Conservation (phyloP, 1,140 invertebrate genomes). For the Hypothenemus hampei region DNA sequence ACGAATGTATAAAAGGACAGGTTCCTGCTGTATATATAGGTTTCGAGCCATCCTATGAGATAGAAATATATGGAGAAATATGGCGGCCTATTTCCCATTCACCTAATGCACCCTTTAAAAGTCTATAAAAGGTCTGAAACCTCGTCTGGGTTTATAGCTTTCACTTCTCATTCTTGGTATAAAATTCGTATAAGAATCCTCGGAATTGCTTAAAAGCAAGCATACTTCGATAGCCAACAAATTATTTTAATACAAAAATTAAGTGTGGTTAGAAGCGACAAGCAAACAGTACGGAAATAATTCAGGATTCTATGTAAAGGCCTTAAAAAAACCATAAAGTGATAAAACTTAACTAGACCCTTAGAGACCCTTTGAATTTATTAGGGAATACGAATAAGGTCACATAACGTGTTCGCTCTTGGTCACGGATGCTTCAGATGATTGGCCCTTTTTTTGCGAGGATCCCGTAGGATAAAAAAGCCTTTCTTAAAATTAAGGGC, state of each 20-base stretch:
- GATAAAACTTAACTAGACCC: conserved; percentile 25
- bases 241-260: too few relatives aligned
- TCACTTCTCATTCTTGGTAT: not conserved
- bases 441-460: conserved; percentile 9
- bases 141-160: not conserved
- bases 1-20: conserved; percentile 5
- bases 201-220: not conserved
- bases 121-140: conserved; percentile 4
- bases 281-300: conserved; percentile 3
- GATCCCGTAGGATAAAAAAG: conserved; percentile 14
- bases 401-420: conserved; percentile 9
- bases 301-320: conserved; percentile 9
- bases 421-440: conserved; percentile 13
- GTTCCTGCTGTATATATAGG: conserved; percentile 1
- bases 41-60: not conserved
- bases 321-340: conserved; percentile 17
- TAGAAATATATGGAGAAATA: conserved; percentile 5
- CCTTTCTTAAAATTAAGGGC: conserved; percentile 27
- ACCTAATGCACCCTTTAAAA: conserved; percentile 1
- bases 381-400: conserved; percentile 19
- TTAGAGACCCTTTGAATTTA: conserved; percentile 14
- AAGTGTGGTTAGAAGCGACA: too few relatives aligned
- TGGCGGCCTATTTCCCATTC: not conserved
- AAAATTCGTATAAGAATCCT: not conserved
- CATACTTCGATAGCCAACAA: too few relatives aligned